Conservation (phyloP, 2,113 vertebrate genomes). For the Thomomys bottae region DNA sequence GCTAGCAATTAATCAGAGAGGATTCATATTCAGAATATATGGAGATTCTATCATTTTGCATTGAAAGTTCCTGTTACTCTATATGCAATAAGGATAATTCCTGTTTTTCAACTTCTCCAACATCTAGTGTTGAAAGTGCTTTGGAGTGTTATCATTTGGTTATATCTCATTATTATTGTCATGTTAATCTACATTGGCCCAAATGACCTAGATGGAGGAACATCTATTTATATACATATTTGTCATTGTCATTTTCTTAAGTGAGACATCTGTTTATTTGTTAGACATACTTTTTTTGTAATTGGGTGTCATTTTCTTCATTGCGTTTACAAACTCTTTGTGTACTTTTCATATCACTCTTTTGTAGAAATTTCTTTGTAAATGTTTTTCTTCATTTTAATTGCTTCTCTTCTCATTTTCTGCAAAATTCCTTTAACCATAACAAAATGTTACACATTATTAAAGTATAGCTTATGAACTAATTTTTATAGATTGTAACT, state of each 20-base stretch:
- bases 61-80: too few species aligned
- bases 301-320: not conserved
- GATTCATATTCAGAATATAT: too few species aligned
- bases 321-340: not conserved
- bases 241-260: not conserved
- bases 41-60: not conserved
- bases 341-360: too few species aligned
- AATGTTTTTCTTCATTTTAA: too few species aligned
- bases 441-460: not conserved
- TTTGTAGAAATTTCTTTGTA: too few species aligned
- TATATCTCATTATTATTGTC: not conserved
- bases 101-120: not conserved
- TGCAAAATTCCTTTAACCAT: too few species aligned
- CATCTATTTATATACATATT: not conserved
- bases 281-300: too few species aligned
- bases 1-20: too few species aligned
- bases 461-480: not conserved
- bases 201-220: too few species aligned
- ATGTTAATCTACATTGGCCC: not conserved
- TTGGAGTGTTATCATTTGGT: not conserved
- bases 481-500: not conserved
- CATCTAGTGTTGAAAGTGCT: not conserved
- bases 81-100: not conserved
- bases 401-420: too few species aligned
- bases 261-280: not conserved